A percentile compares a stretch with the other conserved stretches of the same genome.
These are phyloP conservation scores for Enteromius thamalakanensis DNA, from an alignment of 2,797 vertebrate species.

Conservation along the genomic window DNA sequence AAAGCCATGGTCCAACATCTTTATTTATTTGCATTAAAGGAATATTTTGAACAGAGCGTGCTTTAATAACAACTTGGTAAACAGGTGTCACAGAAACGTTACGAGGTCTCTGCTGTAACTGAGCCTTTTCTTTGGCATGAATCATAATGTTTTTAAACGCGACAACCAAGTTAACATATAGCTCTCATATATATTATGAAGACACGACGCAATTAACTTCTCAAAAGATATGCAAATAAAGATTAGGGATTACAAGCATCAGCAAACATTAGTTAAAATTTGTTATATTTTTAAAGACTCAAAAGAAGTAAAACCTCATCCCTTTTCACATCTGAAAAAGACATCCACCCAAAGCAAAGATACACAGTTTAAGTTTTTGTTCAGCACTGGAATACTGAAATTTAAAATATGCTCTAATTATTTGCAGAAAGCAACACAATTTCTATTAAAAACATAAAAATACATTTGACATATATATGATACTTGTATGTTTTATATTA, in stretches of 20 bases:
- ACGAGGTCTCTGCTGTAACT: slow-evolving; percentile 24
- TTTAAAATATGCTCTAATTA: slow-evolving; percentile 3
- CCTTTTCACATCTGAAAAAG: slow-evolving; percentile 34
- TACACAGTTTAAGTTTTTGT: slow-evolving; percentile 34
- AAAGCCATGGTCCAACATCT: slow-evolving; percentile 30
- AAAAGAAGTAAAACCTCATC: slow-evolving; percentile 23
- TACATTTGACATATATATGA: neutral
- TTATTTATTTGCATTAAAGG: slow-evolving; percentile 50
- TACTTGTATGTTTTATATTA: neutral
- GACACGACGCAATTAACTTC: slow-evolving; percentile 31
- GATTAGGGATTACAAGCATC: slow-evolving; percentile 33
- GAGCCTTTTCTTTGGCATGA: slow-evolving; percentile 50
- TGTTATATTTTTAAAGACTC: slow-evolving; percentile 15
- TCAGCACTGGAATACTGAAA: slow-evolving; percentile 32
- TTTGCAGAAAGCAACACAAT: slow-evolving; percentile 1
- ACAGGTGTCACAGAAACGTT: slow-evolving; percentile 44
- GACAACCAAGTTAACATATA: slow-evolving; percentile 43
- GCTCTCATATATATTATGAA: slow-evolving; percentile 52
- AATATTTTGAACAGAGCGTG: slow-evolving; percentile 35
- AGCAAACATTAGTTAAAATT: slow-evolving; percentile 29
- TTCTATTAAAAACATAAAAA: slow-evolving; percentile 25
- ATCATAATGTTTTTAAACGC: slow-evolving; percentile 19
- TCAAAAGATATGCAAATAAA: slow-evolving; percentile 39
- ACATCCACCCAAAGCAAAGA: slow-evolving; percentile 42
- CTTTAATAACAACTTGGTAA: slow-evolving; percentile 46